These are phyloP conservation scores for Aphidius colemani DNA, from an alignment of 2,888 invertebrate genomes.

Conservation along the genomic window DNA sequence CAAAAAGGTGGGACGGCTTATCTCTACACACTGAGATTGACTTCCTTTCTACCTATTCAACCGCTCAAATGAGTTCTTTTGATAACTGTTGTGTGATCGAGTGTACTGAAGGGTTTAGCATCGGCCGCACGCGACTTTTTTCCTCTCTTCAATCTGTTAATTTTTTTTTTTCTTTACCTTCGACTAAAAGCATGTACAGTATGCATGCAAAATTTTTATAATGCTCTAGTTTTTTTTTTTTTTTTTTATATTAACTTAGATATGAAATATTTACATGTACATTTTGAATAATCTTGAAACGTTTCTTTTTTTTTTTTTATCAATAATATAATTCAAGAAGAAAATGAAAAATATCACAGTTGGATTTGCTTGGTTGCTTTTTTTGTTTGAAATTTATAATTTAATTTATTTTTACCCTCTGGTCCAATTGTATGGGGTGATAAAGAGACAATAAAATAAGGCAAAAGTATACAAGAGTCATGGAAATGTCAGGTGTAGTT, in stretches of 20 bases:
- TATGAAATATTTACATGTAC: too few relatives aligned
- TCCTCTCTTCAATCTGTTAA: not conserved
- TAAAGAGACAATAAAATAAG: too few relatives aligned
- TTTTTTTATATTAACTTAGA: too few relatives aligned
- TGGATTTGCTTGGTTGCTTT: too few relatives aligned
- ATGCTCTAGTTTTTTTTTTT: too few relatives aligned
- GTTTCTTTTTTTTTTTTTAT: not conserved
- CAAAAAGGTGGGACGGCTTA: constrained; percentile 51
- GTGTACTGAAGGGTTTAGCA: constrained; percentile 58
- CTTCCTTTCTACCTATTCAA: constrained; percentile 59
- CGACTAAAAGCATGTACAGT: too few relatives aligned
- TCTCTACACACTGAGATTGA: constrained; percentile 59
- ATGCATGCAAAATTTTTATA: too few relatives aligned
- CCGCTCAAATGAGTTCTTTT: constrained; percentile 60
- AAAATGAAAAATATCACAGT: not conserved
- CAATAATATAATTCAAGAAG: not conserved
- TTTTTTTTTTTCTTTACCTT: too few relatives aligned
- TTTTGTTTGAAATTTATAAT: too few relatives aligned
- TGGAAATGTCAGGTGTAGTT: constrained; percentile 37
- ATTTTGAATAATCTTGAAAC: too few relatives aligned
- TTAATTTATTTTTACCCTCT: too few relatives aligned
- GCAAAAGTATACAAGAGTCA: constrained; percentile 20
- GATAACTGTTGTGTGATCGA: constrained; percentile 61
- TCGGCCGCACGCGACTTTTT: constrained; percentile 28
- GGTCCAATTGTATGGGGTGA: too few relatives aligned